Base-by-base conservation (phyloP, 2,797 vertebrate genomes). In the Danio aesculapii region DNA sequence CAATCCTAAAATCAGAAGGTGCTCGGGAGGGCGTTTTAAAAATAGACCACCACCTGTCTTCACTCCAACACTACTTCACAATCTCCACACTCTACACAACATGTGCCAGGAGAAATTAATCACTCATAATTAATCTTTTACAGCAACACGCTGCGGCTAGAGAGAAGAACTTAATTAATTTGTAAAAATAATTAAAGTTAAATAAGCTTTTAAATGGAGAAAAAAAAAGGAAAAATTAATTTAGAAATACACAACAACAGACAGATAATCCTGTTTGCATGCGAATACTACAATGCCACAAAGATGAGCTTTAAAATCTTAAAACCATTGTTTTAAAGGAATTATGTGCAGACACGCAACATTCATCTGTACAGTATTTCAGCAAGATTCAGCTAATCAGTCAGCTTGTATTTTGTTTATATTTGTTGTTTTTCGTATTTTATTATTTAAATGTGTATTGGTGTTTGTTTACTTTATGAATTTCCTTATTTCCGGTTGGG, bases 31-130 rank as follows among this genome's bases (percentile, higher is more conserved):
- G 57, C 6, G 3, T 43, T 84, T 78, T 82, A 74, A 75, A 86
- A 82, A 84, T 82, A 84, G 72, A 73, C 47, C 78, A 63, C 49
- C 72, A 76, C 49, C 74, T 77, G 41, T 50, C 47, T 57, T 73
- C 57, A 10, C 47, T 59, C 58, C 21, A 19, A 57, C 16, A 70
- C 10, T 50, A 52, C 46, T 81, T 39, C 44, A 58, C 3, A 77
- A 74, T 52, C 79, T 69, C 39, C 44, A 61, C 44, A 46, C 30
- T 79, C 30, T 13, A 11, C 30, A 10, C 16, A 13, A 50, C 55
- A 49, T 21, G 19, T 64, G 66, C 70, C 58, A 39, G 30, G 30
- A 75, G 14, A 62, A 49, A 62, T 39, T 13, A 50, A 75, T 50
- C 41, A 13, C 72, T 17, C 55, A 50, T 58, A 50, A 61, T 62